Percentiles rank a stretch among this genome's conserved stretches.
Evolutionary conservation across 2,797 vertebrate species (phyloP).

Genomic region (Hafferia zeledoni): DNA sequence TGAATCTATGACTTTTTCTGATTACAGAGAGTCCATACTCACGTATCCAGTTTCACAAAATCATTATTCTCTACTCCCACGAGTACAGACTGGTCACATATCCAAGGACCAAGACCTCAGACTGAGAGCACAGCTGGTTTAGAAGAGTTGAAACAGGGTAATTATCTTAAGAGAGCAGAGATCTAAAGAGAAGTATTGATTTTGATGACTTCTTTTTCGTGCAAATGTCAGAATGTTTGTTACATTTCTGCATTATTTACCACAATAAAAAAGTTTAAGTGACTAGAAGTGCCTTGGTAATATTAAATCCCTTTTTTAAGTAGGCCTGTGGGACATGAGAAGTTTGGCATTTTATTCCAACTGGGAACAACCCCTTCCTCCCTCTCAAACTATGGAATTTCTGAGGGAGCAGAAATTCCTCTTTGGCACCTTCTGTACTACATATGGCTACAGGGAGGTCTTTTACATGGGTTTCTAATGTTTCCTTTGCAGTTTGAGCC

Average conservation of each 20-base stretch:
- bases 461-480: neutral
- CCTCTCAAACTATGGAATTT: neutral
- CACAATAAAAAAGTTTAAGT: neutral
- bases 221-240: neutral
- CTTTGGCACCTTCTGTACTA: conserved; percentile 5
- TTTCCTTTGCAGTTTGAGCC: neutral
- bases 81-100: neutral
- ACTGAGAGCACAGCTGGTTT: neutral
- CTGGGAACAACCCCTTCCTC: neutral
- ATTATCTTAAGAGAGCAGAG: conserved; percentile 1
- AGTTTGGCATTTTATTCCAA: neutral
- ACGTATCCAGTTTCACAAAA: conserved; percentile 26
- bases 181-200: conserved; percentile 18
- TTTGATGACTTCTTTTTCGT: neutral
- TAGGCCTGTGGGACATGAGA: neutral
- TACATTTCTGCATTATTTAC: conserved; percentile 32
- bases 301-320: neutral
- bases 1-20: conserved; percentile 22
- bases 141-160: neutral
- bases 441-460: conserved; percentile 10
- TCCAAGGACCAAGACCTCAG: conserved; percentile 1
- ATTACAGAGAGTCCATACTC: neutral
- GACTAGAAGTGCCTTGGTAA: neutral
- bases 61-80: neutral
- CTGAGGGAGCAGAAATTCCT: neutral